Conservation (phyloP, 1,140 invertebrate genomes). For the Drosophila chauvacae region DNA sequence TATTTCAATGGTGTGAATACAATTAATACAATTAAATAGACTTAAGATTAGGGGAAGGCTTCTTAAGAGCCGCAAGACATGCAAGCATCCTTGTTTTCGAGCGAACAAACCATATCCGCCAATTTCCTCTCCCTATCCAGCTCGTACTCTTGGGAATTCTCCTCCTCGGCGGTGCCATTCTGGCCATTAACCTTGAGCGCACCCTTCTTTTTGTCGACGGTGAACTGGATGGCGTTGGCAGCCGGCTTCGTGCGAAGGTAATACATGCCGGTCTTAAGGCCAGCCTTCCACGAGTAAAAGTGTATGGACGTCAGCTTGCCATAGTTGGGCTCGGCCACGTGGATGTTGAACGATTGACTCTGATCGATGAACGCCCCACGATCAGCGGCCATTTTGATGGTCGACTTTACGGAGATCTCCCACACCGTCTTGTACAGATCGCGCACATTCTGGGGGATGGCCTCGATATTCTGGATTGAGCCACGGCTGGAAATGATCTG, state of each 20-base stretch:
- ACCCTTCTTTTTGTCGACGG: conserved; percentile 95
- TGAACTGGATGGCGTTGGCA: conserved; percentile 98
- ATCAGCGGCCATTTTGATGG: conserved; percentile 99
- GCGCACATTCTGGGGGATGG: conserved; percentile 95
- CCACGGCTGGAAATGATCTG: conserved; percentile 95
- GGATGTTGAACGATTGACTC: conserved; percentile 98
- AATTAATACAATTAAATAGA: conserved; percentile 28
- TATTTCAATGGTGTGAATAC: conserved; percentile 28
- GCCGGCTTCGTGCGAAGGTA: conserved; percentile 98
- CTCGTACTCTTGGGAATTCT: conserved; percentile 31
- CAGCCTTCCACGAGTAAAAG: conserved; percentile 98
- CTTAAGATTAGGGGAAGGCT: conserved; percentile 49
- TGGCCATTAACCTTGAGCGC: conserved; percentile 25
- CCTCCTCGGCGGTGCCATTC: conserved; percentile 22
- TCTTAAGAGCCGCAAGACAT: conserved; percentile 89
- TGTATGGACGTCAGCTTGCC: conserved; percentile 98
- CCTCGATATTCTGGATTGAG: conserved; percentile 96
- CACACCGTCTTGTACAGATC: conserved; percentile 98
- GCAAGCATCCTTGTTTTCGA: conserved; percentile 96
- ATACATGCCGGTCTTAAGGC: conserved; percentile 99
- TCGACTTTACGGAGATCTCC: conserved; percentile 98
- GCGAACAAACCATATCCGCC: conserved; percentile 93
- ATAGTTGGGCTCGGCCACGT: conserved; percentile 97
- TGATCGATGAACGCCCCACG: conserved; percentile 99
- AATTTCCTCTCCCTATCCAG: conserved; percentile 87